A percentile compares a stretch with the other conserved stretches of the same genome.
These are phyloP conservation scores for Neoscelio sp. DNA, from an alignment of 2,888 invertebrate genomes.

Conservation along the genomic window DNA sequence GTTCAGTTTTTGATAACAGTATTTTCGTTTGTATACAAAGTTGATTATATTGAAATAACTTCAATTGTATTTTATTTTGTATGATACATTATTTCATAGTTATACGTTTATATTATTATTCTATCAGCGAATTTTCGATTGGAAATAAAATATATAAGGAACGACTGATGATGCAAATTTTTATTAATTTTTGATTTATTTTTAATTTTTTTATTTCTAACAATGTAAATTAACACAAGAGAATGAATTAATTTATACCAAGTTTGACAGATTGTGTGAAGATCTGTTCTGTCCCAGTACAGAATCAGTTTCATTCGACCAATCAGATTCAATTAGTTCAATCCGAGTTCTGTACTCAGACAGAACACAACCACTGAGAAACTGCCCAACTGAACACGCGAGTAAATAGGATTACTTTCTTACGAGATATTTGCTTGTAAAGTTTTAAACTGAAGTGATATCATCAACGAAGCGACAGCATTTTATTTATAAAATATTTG, in stretches of 20 bases:
- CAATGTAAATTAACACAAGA: slow-evolving; percentile 34
- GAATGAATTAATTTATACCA: slow-evolving; percentile 44
- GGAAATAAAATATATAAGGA: no score
- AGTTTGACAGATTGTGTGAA: slow-evolving; percentile 60
- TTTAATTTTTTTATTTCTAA: slow-evolving; percentile 48
- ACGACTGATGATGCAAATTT: slow-evolving; percentile 26
- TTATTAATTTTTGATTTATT: slow-evolving; percentile 44
- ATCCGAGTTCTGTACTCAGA: slow-evolving; percentile 44
- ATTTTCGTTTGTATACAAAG: no score
- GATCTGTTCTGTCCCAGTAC: slow-evolving; percentile 34
- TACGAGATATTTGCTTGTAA: slow-evolving; percentile 51
- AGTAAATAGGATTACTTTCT: slow-evolving; percentile 60
- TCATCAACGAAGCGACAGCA: slow-evolving; percentile 16
- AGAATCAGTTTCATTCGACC: slow-evolving; percentile 44
- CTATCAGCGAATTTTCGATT: no score
- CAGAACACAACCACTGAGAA: slow-evolving; percentile 26
- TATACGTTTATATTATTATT: no score
- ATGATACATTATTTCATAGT: no score
- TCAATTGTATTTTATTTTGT: no score
- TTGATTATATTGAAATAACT: no score
- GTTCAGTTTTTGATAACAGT: no score
- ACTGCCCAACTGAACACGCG: slow-evolving; percentile 35
- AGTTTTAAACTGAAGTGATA: slow-evolving; percentile 34
- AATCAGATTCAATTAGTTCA: slow-evolving; percentile 54
- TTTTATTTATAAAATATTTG: no score